Base-by-base conservation (phyloP, 2,888 invertebrate species). In the Dendrolimus houi region DNA sequence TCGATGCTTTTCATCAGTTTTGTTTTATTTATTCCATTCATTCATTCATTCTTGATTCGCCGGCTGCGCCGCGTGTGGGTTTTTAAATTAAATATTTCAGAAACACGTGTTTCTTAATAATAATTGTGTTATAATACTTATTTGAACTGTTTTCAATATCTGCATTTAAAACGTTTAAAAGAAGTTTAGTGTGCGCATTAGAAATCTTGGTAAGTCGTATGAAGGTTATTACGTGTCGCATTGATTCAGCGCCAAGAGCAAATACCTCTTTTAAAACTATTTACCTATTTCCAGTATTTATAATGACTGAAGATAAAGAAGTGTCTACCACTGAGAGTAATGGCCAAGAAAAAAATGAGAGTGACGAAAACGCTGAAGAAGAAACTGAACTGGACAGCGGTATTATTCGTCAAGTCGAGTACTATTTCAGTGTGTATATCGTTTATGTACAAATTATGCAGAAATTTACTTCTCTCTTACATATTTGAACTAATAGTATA, bases 361-460 rank as follows among this genome's bases (percentile, higher is more conserved):
- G 68, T 10, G 71, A 67, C 3, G 69, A 70, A 10, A 71, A 69
- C 61, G 41, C 61, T 1, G 75, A 75, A 52, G 76, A 77, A 17
- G 72, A 74, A 56, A 67, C 75, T 1, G 86, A 89, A 12, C 68
- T 94, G 57, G 94, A 95, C 59, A 83, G 81, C 56, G 91, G 92
- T 58, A 94, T 95, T 54, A 93, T 95, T 63, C 92, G 92, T 7
- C 95, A 95, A 82, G 87, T 95, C 8, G 93, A 93, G 72, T 93
- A 92, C 74, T 93, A 93, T 75, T 93, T 93, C 65, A 87, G 91
- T 91, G 68, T 72, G 84, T 79, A 58, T 29, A 29, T 29, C 29
- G 3, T 29, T 29, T 29, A 29, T 29, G 29, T 29, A 29, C 29
- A 29, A 29, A 29, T 29, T 29, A 29, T 29, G 29, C 29, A 29